phyloP scores from a whole-genome alignment of 2,888 invertebrate species.

The Plebejus argus region DNA sequence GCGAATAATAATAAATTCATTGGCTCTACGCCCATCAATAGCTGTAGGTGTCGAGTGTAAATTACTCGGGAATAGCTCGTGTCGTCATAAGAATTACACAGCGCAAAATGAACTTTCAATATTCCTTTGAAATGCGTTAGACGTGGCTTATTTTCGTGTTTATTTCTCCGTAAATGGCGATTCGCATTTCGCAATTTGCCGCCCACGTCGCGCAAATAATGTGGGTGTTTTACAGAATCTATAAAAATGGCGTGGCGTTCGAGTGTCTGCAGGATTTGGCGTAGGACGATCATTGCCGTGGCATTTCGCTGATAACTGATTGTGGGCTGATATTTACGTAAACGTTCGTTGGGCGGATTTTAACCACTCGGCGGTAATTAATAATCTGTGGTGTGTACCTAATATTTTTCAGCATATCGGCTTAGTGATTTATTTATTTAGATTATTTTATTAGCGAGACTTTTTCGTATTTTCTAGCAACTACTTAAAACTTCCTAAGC shows the following conservation, averaged over 20 bases:
- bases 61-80: background rate
- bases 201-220: background rate
- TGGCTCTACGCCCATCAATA: background rate
- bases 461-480: background rate
- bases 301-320: constrained; percentile 29
- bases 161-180: background rate
- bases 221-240: constrained; percentile 2
- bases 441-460: background rate
- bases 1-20: background rate
- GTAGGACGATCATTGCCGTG: constrained; percentile 38
- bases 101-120: constrained; percentile 2
- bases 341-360: background rate
- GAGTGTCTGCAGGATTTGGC: constrained; percentile 38
- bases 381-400: background rate
- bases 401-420: background rate
- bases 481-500: background rate
- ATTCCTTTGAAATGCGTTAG: constrained; percentile 1
- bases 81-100: background rate
- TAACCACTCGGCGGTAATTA: too few species aligned
- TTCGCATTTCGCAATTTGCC: constrained; percentile 26
- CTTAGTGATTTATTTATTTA: background rate
- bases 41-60: background rate
- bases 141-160: constrained; percentile 16
- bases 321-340: background rate
- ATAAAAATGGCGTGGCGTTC: constrained; percentile 18